Evolutionary conservation across 2,888 invertebrate genomes (phyloP).

Genomic region (Coleophora deauratella): DNA sequence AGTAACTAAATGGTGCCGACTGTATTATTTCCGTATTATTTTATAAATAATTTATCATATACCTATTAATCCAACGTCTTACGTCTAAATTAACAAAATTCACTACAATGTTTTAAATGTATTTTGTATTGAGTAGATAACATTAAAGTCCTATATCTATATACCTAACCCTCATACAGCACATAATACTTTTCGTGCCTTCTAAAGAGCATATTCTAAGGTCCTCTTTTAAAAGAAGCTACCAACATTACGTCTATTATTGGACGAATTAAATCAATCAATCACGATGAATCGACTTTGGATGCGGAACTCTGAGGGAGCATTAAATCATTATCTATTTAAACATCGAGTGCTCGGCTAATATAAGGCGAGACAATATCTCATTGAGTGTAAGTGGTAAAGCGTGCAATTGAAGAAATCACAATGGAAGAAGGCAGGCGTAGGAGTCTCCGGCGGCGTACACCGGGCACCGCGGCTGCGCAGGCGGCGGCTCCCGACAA

Average conservation of each 20-base stretch:
- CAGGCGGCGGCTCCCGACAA: constrained; percentile 47
- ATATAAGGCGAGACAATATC: constrained; percentile 59
- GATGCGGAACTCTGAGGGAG: constrained; percentile 26
- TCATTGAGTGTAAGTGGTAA: constrained; percentile 48
- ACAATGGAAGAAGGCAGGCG: constrained; percentile 44
- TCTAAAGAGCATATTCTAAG: constrained; percentile 4
- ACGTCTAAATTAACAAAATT: too few species aligned
- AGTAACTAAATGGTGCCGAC: too few species aligned
- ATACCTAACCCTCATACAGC: too few species aligned
- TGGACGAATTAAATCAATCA: constrained; percentile 42
- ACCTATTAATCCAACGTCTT: too few species aligned
- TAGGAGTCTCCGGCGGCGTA: constrained; percentile 53
- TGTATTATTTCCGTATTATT: too few species aligned
- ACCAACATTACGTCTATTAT: constrained; percentile 38
- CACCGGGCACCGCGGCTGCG: constrained; percentile 32
- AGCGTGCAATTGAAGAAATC: constrained; percentile 44
- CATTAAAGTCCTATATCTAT: too few species aligned
- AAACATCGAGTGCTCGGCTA: constrained; percentile 45
- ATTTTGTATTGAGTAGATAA: too few species aligned
- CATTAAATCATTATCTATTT: constrained; percentile 52
- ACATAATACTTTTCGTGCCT: too few species aligned
- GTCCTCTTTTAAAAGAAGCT: constrained; percentile 26
- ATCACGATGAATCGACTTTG: constrained; percentile 46
- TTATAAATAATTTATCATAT: too few species aligned
- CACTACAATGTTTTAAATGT: too few species aligned